phyloP scores from a whole-genome alignment of 2,113 vertebrate species.

The Plecturocebus donacophilus region DNA sequence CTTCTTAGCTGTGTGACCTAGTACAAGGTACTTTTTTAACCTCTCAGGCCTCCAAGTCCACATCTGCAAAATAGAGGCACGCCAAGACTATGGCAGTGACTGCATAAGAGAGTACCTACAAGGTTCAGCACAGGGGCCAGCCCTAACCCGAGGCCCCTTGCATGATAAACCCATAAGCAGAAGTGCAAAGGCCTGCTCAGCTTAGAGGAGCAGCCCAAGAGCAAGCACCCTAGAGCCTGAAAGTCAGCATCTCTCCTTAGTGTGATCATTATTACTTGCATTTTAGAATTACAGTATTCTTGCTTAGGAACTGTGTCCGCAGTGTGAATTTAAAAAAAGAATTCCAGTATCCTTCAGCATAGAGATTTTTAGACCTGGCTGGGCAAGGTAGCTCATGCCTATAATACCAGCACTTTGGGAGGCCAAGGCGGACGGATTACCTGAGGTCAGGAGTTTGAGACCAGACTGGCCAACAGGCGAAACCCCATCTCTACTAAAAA shows the following conservation, averaged over 20 bases:
- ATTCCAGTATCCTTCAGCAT: neutral
- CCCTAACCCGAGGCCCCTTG: neutral
- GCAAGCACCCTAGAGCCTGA: neutral
- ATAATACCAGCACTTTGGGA: no score
- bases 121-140: neutral
- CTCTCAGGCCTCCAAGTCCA: neutral
- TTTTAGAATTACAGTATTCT: neutral
- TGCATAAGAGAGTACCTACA: rapidly evolving
- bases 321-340: no score
- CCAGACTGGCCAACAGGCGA: no score
- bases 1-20: neutral
- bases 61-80: neutral
- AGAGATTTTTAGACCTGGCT: neutral
- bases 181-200: neutral
- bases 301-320: neutral
- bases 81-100: neutral
- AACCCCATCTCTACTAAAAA: no score
- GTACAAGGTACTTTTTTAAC: neutral
- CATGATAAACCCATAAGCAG: neutral
- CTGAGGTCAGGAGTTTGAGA: no score
- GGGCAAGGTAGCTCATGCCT: no score
- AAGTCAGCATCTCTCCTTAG: neutral
- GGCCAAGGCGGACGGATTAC: no score
- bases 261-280: neutral
- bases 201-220: neutral